phyloP scores from a whole-genome alignment of 2,113 vertebrate species.

The Myiagra hebetior region DNA sequence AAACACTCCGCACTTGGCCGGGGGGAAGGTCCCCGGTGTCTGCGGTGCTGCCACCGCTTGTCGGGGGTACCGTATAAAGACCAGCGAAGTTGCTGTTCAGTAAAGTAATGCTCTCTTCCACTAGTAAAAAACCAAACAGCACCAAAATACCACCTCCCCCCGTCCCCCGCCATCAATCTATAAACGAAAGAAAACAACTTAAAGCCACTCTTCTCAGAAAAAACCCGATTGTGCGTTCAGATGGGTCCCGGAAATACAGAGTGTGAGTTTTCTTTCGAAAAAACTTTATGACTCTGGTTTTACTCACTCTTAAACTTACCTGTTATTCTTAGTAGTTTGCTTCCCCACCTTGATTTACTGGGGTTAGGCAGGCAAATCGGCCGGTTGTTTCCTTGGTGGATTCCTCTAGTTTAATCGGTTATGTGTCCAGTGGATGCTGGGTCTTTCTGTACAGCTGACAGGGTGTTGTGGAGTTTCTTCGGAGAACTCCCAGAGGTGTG shows the following conservation, averaged over 20 bases:
- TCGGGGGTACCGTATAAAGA: too few relatives aligned
- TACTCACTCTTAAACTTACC: background rate
- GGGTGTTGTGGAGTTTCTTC: background rate
- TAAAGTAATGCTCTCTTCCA: background rate
- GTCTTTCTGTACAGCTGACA: background rate
- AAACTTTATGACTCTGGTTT: background rate
- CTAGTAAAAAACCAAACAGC: background rate
- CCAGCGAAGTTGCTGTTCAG: background rate
- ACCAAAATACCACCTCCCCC: background rate
- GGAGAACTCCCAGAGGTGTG: background rate
- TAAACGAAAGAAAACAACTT: background rate
- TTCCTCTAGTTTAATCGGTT: background rate
- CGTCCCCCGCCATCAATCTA: too few relatives aligned
- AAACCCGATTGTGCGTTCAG: fast-evolving
- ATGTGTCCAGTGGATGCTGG: background rate
- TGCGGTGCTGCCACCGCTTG: background rate
- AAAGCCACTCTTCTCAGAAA: background rate
- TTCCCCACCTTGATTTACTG: background rate
- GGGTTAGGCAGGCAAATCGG: background rate
- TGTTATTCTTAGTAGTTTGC: background rate
- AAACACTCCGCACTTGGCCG: fast-evolving
- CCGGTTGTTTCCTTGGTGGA: background rate
- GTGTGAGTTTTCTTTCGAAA: background rate
- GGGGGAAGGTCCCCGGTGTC: background rate
- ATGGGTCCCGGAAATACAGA: background rate